Evolutionary conservation across 2,797 vertebrate species (phyloP), one percentile per base, ranked within the genome.

Genomic region (Choloepus didactylus): DNA sequence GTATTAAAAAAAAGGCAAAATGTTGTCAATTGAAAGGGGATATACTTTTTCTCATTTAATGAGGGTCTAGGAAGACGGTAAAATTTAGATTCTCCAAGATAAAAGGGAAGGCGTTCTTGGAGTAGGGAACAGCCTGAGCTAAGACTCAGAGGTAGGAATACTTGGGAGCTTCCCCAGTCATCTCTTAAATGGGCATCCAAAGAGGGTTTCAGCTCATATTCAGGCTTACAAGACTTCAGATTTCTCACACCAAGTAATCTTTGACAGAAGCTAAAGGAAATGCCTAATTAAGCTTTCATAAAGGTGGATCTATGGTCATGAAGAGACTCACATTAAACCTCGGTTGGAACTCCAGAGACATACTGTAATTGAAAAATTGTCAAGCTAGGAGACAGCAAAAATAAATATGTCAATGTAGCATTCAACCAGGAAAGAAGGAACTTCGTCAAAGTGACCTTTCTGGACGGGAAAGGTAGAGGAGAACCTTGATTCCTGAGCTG

Each of bases 301-400:
- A 84, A 90, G 75, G 81, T 70, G 80, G 81, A 87, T 84, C 89
- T 93, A 35, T 72, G 93, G 66, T 79, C 69, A 93, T 62, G 59
- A 93, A 76, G 77, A 97, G 93, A 91, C 72, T 89, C 9, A 1
- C 51, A 67, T 44, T 95, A 91, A 93, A 87, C 72, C 49, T 85
- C 38, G 54, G 88, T 67, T 75, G 72, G 70, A 91, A 93, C 10
- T 49, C 56, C 44, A 70, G 79, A 77, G 73, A 86, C 54, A 95
- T 70, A 84, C 49, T 75, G 54, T 87, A 92, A 94, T 44, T 87
- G 93, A 97, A 95, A 96, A 95, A 96, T 84, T 91, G 94, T 87
- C 27, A 10, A 77, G 77, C 90, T 85, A 67, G 69, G 54, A 83
- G 69, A 44, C 38, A 87, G 84, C 76, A 82, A 77, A 94, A 96